Conservation (phyloP, 2,113 vertebrate species). For the Nesogale talazaci region DNA sequence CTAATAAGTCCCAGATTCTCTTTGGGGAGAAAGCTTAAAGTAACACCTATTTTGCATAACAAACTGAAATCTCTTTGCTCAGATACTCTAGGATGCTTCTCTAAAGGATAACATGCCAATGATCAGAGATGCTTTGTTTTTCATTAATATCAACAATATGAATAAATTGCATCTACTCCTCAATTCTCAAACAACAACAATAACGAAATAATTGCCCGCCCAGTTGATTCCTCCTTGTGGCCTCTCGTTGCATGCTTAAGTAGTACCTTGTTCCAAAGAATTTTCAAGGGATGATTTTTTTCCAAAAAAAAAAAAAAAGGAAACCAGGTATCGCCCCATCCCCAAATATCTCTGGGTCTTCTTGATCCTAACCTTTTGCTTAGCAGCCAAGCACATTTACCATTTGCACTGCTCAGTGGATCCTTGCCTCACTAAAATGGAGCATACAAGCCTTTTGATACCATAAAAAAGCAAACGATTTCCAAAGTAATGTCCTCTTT, state of each 20-base stretch:
- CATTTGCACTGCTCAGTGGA: too few relatives aligned
- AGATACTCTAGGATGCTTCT: not conserved
- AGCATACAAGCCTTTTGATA: too few relatives aligned
- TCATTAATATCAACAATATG: not conserved
- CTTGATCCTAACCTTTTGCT: not conserved
- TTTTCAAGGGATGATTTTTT: not conserved
- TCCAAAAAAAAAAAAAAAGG: too few relatives aligned
- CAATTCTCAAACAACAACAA: not conserved
- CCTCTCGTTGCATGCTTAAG: not conserved
- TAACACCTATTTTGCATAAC: not conserved
- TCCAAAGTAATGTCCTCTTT: too few relatives aligned
- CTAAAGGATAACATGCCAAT: not conserved
- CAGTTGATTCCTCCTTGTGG: not conserved
- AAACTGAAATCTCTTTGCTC: not conserved
- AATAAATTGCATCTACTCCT: not conserved
- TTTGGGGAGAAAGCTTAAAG: not conserved
- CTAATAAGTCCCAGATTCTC: not conserved
- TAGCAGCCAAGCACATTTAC: not conserved
- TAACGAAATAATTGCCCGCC: not conserved
- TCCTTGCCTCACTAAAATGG: too few relatives aligned
- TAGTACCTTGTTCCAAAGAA: not conserved
- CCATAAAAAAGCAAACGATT: too few relatives aligned
- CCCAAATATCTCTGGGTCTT: not conserved
- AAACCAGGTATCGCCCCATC: not conserved
- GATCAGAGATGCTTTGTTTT: not conserved